A percentile compares a stretch with the other conserved stretches of the same genome.
These are phyloP conservation scores for Caenorhabditis sp. DNA, from an alignment of 2,888 invertebrate species.

Conservation along the genomic window DNA sequence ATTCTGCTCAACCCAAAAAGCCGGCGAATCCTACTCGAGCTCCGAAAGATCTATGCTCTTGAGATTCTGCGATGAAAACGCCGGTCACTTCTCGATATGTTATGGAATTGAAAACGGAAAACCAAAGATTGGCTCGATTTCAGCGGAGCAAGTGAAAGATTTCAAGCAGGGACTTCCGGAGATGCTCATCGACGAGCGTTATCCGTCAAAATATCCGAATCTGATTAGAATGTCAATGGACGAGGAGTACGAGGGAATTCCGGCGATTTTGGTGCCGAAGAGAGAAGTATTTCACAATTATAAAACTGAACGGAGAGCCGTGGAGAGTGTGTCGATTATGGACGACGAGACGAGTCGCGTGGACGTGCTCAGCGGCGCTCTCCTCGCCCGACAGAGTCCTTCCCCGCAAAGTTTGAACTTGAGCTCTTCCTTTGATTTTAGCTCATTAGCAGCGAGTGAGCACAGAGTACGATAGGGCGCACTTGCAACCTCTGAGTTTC, in stretches of 20 bases:
- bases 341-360: constrained; percentile 65
- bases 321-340: constrained; percentile 60
- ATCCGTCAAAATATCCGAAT: constrained; percentile 57
- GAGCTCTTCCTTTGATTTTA: background rate
- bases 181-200: constrained; percentile 68
- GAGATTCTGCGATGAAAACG: constrained; percentile 71
- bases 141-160: constrained; percentile 68
- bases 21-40: constrained; percentile 20
- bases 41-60: constrained; percentile 57
- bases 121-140: constrained; percentile 66
- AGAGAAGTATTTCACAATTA: constrained; percentile 62
- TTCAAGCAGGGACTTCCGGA: constrained; percentile 71
- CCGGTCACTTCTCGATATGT: constrained; percentile 64
- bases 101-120: constrained; percentile 59
- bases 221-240: constrained; percentile 25
- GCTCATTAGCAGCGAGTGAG: too few species aligned
- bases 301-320: constrained; percentile 50
- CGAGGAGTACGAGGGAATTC: background rate
- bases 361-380: constrained; percentile 61
- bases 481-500: background rate
- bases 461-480: too few species aligned
- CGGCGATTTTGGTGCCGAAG: constrained; percentile 42
- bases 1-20: constrained; percentile 53
- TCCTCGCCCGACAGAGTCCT: constrained; percentile 36
- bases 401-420: constrained; percentile 28